Evolutionary conservation across 2,113 vertebrate genomes (phyloP).

Genomic region (Morone chrysops): DNA sequence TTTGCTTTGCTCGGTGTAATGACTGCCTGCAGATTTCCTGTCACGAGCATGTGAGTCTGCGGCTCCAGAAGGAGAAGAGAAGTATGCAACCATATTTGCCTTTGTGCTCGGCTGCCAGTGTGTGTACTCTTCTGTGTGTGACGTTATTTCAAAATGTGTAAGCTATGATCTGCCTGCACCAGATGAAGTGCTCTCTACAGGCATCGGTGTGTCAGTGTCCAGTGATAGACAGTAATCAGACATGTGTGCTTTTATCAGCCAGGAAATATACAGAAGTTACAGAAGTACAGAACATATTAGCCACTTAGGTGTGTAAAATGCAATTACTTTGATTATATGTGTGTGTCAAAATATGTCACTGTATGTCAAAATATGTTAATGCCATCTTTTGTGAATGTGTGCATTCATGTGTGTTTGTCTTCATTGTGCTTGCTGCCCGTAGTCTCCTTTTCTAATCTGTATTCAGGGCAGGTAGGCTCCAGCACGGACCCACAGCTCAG

Average conservation of each 20-base stretch:
- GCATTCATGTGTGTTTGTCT: slow-evolving; percentile 67
- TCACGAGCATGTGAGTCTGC: slow-evolving; percentile 70
- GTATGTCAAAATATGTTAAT: slow-evolving; percentile 70
- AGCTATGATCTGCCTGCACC: slow-evolving; percentile 82
- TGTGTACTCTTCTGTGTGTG: slow-evolving; percentile 83
- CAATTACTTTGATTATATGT: slow-evolving; percentile 71
- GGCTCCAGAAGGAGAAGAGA: slow-evolving; percentile 64
- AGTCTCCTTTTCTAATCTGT: slow-evolving; percentile 79
- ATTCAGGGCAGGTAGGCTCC: slow-evolving; percentile 84
- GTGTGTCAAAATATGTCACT: slow-evolving; percentile 67
- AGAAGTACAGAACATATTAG: slow-evolving; percentile 41
- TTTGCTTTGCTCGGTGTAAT: slow-evolving; percentile 81
- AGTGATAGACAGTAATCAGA: slow-evolving; percentile 59
- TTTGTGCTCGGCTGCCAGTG: slow-evolving; percentile 76
- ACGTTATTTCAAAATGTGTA: slow-evolving; percentile 82
- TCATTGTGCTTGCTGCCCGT: slow-evolving; percentile 75
- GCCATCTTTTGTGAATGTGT: slow-evolving; percentile 63
- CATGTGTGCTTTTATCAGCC: slow-evolving; percentile 58
- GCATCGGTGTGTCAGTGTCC: slow-evolving; percentile 58
- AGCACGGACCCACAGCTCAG: slow-evolving; percentile 82
- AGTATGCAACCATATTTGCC: slow-evolving; percentile 81
- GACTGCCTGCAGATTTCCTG: slow-evolving; percentile 80
- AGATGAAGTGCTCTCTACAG: slow-evolving; percentile 77
- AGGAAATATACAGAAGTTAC: slow-evolving; percentile 48
- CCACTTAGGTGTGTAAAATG: slow-evolving; percentile 61